Evolutionary conservation across 35 echinoderm and acorn worm species (phyloP), one percentile per base, ranked within the genome.

Genomic region (Lytechinus pictus): DNA sequence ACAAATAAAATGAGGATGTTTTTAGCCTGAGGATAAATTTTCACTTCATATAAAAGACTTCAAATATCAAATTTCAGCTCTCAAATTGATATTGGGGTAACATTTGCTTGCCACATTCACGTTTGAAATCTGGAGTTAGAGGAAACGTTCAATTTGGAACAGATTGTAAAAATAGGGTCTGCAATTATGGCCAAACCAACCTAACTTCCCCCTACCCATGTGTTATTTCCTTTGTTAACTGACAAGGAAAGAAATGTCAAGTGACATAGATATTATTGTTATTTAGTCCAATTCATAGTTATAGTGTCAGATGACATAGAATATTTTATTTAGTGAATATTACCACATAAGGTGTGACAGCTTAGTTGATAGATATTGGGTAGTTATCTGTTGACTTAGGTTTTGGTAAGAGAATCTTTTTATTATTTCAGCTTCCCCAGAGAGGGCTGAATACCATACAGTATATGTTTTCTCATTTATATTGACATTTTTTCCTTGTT

Each of bases 161-260:
- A 79, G 66, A 79, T 79, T 79, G 66, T 79, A 79, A 19, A 79
- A 79, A 79, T 79, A 79, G 66, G 66, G 66, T n/a, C 66, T 5
- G 66, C 66, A 79, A 79, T 79, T 79, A 79, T 16, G 66, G n/a
- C 66, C 66, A 16, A 79, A 79, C 66, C 66, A 79, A 79, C 16
- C 66, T 16, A 79, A 79, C 66, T 79, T 79, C 66, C 66, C 66
- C 66, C 21, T 79, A 79, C 66, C 66, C 66, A 16, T 79, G 66
- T 79, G 66, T 79, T 79, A 79, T 79, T 79, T 79, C 66, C 66
- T 79, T 79, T 79, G 66, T 79, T 79, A 79, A 79, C 66, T 79
- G 66, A 79, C 66, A 79, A 79, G 66, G 66, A 79, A 79, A 79
- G 66, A 79, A 79, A 79, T 79, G 66, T 79, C 66, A 79, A 79